A percentile compares a stretch with the other conserved stretches of the same genome.
These are phyloP conservation scores for Dendroctonus valens DNA, from an alignment of 1,140 invertebrate species.

Conservation along the genomic window DNA sequence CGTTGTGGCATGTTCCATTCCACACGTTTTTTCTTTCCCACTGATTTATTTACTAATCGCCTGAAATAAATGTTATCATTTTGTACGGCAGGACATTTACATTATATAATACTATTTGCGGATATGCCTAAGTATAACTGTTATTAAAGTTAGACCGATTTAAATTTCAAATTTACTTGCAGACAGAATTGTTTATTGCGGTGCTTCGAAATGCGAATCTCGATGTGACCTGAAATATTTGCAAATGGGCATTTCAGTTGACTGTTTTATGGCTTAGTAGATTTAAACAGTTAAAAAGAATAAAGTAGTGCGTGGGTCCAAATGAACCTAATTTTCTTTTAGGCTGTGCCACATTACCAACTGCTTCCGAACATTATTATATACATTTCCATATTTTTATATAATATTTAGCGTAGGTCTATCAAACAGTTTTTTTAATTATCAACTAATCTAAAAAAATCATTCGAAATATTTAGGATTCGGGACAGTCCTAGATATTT, in stretches of 20 bases:
- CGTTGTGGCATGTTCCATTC: too few relatives aligned
- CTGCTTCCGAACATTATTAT: too few relatives aligned
- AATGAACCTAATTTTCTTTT: constrained; percentile 7
- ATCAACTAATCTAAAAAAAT: too few relatives aligned
- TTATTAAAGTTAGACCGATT: constrained; percentile 4
- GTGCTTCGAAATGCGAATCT: constrained; percentile 21
- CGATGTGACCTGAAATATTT: constrained; percentile 22
- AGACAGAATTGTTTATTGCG: constrained; percentile 13
- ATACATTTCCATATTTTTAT: too few relatives aligned
- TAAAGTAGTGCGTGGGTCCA: constrained; percentile 14
- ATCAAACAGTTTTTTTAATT: too few relatives aligned
- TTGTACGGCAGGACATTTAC: background rate
- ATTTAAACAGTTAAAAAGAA: constrained; percentile 21
- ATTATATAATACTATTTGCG: too few relatives aligned
- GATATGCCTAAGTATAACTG: background rate
- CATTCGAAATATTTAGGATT: too few relatives aligned
- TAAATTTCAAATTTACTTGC: constrained; percentile 19
- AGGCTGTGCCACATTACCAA: background rate
- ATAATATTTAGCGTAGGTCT: too few relatives aligned
- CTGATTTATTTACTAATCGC: too few relatives aligned
- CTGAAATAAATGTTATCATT: too few relatives aligned
- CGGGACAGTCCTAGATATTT: too few relatives aligned
- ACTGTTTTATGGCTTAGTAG: constrained; percentile 9
- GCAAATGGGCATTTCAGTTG: constrained; percentile 10
- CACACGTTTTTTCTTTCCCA: too few relatives aligned